These are phyloP conservation scores for Mixornis gularis DNA, from an alignment of 2,113 vertebrate species.

Conservation along the genomic window DNA sequence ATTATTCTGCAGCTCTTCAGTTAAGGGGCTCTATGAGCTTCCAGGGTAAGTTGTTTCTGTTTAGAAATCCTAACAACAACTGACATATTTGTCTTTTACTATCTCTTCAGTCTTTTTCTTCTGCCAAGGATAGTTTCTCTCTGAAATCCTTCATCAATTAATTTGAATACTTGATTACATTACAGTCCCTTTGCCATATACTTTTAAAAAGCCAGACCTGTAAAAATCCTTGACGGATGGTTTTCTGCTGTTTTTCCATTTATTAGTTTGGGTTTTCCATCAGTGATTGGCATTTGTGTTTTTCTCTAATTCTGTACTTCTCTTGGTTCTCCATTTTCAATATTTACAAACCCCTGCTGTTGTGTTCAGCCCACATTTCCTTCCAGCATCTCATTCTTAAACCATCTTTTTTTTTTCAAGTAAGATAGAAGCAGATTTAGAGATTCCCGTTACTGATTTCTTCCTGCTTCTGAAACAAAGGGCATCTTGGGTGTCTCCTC, in stretches of 20 bases:
- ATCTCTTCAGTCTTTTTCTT: background rate
- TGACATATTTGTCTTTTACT: background rate
- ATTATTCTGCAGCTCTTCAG: background rate
- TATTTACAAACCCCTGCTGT: background rate
- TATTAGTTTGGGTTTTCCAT: background rate
- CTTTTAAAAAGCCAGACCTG: background rate
- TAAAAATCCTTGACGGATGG: background rate
- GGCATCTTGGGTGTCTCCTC: background rate
- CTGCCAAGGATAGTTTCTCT: background rate
- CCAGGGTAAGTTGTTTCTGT: background rate
- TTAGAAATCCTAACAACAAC: background rate
- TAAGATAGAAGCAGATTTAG: background rate
- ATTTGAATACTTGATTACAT: background rate
- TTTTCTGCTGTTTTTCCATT: background rate
- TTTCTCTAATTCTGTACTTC: background rate
- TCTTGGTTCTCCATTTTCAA: background rate
- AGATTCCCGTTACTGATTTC: background rate
- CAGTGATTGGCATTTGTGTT: background rate
- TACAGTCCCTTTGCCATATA: background rate
- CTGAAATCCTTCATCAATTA: background rate
- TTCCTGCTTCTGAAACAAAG: background rate
- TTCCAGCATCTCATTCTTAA: background rate
- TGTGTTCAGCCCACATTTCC: background rate
- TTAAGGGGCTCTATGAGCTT: background rate
- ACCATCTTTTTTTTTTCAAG: too few relatives aligned